phyloP scores from a whole-genome alignment of 2,113 vertebrate genomes.

The Phrynocephalus versicolor region DNA sequence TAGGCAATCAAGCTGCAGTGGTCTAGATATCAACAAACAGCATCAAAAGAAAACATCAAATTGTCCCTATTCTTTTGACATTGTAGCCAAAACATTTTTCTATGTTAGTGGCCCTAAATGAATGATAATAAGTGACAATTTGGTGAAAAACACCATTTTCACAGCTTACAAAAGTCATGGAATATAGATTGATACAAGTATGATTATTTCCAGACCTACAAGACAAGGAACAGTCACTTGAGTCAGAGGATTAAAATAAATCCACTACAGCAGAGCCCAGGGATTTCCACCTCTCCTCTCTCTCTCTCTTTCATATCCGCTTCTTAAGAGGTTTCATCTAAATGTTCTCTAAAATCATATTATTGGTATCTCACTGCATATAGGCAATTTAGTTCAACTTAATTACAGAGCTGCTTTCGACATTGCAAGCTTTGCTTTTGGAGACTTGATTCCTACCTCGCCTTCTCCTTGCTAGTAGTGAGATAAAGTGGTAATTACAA shows the following conservation, averaged over 20 bases:
- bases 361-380: conserved; percentile 59
- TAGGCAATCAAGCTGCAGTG: conserved; percentile 99
- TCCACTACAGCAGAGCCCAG: conserved; percentile 63
- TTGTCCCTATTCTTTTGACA: conserved; percentile 98
- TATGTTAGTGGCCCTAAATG: conserved; percentile 86
- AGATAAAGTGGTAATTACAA: conserved; percentile 64
- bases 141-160: conserved; percentile 86
- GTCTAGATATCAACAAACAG: conserved; percentile 99
- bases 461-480: conserved; percentile 65
- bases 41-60: conserved; percentile 93
- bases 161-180: conserved; percentile 83
- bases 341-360: conserved; percentile 61
- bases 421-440: conserved; percentile 56
- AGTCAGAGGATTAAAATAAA: conserved; percentile 79
- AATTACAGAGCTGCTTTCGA: conserved; percentile 64
- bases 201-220: conserved; percentile 80
- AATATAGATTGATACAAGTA: conserved; percentile 85
- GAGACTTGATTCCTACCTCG: conserved; percentile 61
- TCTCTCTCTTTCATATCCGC: conserved; percentile 66
- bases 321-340: conserved; percentile 69
- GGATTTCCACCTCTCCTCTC: conserved; percentile 33
- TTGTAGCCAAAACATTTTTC: conserved; percentile 87
- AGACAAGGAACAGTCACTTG: conserved; percentile 71
- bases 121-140: conserved; percentile 95
- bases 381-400: conserved; percentile 58